Conservation (phyloP, 2,888 invertebrate species). For the Branchipolynoe longqiensis region DNA sequence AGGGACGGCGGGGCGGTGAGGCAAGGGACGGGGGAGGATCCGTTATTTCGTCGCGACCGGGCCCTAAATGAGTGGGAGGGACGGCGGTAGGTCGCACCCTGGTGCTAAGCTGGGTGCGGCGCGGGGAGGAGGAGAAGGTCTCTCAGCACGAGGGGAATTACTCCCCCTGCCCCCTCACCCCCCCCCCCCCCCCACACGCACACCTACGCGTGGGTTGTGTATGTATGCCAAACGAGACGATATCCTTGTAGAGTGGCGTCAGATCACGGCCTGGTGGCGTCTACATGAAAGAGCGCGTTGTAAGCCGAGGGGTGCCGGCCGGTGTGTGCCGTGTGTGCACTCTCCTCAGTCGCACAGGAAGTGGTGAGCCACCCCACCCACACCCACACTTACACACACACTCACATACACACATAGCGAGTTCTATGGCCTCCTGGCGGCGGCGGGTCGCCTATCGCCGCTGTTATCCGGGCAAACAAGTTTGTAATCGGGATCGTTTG, state of each 20-base stretch:
- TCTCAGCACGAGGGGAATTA: neutral
- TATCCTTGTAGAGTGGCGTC: neutral
- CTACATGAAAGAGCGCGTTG: too few relatives aligned
- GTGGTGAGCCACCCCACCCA: conserved; percentile 1
- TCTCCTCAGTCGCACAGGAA: conserved; percentile 19
- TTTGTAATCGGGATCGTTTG: conserved; percentile 48
- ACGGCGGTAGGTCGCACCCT: conserved; percentile 23
- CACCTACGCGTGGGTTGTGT: neutral
- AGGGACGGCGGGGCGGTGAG: too few relatives aligned
- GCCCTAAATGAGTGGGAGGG: conserved; percentile 50
- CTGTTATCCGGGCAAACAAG: conserved; percentile 42
- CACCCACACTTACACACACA: neutral
- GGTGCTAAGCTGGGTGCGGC: neutral
- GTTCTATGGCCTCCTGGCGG: neutral
- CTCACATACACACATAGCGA: too few relatives aligned
- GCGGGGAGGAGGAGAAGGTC: neutral
- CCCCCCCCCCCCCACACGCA: neutral
- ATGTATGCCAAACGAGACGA: neutral
- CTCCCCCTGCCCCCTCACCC: neutral
- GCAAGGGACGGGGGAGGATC: too few relatives aligned
- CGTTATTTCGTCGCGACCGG: conserved; percentile 18
- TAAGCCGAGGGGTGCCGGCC: neutral
- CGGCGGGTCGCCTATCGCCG: conserved; percentile 32
- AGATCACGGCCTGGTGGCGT: neutral
- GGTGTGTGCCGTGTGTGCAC: conserved; percentile 5